phyloP scores from a whole-genome alignment of 2,888 invertebrate species.

The Aspidiotus rigidus region DNA sequence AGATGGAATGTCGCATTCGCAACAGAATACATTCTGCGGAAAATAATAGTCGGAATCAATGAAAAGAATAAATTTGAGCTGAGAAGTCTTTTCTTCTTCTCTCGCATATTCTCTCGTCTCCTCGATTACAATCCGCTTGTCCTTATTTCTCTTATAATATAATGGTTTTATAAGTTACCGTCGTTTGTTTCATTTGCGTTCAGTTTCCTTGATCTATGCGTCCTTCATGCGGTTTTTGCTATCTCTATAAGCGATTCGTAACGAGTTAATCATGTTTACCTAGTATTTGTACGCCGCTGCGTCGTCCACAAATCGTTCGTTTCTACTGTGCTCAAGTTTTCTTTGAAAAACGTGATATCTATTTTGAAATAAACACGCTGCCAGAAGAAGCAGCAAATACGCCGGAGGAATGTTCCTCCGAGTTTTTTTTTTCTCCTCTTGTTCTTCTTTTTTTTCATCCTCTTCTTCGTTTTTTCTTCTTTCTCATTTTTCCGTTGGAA shows the following conservation, averaged over 20 bases:
- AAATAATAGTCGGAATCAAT: background rate
- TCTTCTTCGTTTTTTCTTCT: too few relatives aligned
- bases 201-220: constrained; percentile 11
- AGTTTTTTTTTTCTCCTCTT: too few relatives aligned
- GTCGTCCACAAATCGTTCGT: background rate
- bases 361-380: background rate
- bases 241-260: constrained; percentile 23
- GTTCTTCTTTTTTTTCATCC: too few relatives aligned
- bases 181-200: constrained; percentile 8
- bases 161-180: background rate
- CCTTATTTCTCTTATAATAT: too few relatives aligned
- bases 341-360: constrained; percentile 4
- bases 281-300: constrained; percentile 3
- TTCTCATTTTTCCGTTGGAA: too few relatives aligned
- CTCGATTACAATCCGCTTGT: background rate
- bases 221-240: constrained; percentile 29
- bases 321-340: background rate
- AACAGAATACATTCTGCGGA: constrained; percentile 25
- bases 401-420: too few relatives aligned
- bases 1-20: constrained; percentile 28
- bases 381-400: too few relatives aligned
- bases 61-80: constrained; percentile 1
- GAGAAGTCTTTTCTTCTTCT: background rate
- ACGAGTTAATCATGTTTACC: constrained; percentile 32
- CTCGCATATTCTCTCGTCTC: background rate